A percentile compares a stretch with the other conserved stretches of the same genome.
Conservation (phyloP, 1,140 invertebrate genomes). For the Micrasema longulum region DNA sequence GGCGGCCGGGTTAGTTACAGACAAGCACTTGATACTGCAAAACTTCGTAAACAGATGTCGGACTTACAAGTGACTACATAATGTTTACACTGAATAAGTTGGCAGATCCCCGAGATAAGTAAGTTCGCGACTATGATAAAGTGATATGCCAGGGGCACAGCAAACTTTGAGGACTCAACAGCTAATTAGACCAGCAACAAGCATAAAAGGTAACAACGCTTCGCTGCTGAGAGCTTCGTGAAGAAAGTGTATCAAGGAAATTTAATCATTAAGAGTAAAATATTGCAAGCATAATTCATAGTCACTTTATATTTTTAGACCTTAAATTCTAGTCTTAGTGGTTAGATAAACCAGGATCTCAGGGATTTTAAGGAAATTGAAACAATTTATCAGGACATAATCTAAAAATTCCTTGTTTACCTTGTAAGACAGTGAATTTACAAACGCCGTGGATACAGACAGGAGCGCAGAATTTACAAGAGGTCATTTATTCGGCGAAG, state of each 20-base stretch:
- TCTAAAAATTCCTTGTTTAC: conserved; percentile 45
- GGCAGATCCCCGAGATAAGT: conserved; percentile 20
- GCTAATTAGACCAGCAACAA: conserved; percentile 38
- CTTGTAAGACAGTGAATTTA: conserved; percentile 15
- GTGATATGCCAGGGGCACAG: conserved; percentile 28
- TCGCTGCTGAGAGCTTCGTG: too few relatives aligned
- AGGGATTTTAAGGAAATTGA: conserved; percentile 27
- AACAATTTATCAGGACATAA: conserved; percentile 53
- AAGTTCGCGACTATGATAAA: conserved; percentile 43
- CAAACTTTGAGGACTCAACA: conserved; percentile 37
- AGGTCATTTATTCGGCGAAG: conserved; percentile 53
- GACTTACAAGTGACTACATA: conserved; percentile 23
- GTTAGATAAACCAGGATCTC: not conserved
- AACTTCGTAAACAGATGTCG: conserved; percentile 32
- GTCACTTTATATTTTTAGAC: too few relatives aligned
- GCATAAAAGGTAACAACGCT: not conserved
- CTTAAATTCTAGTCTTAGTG: too few relatives aligned
- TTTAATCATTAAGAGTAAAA: too few relatives aligned
- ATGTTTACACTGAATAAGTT: conserved; percentile 18
- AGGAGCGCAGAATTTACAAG: conserved; percentile 47
- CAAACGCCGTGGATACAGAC: conserved; percentile 9
- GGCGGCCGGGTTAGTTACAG: too few relatives aligned
- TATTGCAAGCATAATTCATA: too few relatives aligned
- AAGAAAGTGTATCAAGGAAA: too few relatives aligned
- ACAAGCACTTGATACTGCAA: too few relatives aligned